These are phyloP conservation scores for Hypsopygia costalis DNA, from an alignment of 2,888 invertebrate species.

Conservation along the genomic window DNA sequence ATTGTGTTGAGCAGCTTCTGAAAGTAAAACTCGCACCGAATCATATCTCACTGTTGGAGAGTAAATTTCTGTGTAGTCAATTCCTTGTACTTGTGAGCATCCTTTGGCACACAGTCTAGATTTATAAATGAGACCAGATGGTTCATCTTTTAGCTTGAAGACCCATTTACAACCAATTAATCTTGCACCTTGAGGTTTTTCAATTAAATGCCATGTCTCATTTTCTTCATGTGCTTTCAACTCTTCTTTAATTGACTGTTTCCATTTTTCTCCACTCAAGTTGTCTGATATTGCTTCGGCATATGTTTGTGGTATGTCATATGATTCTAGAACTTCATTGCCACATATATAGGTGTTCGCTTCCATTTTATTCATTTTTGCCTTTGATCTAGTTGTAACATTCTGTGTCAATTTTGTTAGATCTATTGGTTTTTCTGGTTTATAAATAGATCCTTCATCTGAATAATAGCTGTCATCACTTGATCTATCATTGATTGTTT, in stretches of 20 bases:
- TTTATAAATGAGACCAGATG: slow-evolving; percentile 18
- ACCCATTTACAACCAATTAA: slow-evolving; percentile 18
- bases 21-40: slow-evolving; percentile 14
- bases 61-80: slow-evolving; percentile 22
- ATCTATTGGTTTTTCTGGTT: too few species aligned
- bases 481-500: too few species aligned
- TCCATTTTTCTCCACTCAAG: slow-evolving; percentile 14
- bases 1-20: slow-evolving; percentile 5
- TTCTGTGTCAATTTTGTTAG: too few species aligned
- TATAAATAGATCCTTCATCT: too few species aligned
- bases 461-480: too few species aligned
- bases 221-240: slow-evolving; percentile 14
- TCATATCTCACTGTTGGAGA: slow-evolving; percentile 25
- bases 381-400: too few species aligned
- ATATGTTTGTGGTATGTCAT: slow-evolving; percentile 11
- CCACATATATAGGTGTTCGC: too few species aligned
- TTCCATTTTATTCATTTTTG: too few species aligned
- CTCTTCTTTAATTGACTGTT: slow-evolving; percentile 14
- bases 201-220: slow-evolving; percentile 18
- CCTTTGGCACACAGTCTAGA: slow-evolving; percentile 26
- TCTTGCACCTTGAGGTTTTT: slow-evolving; percentile 12
- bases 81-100: slow-evolving; percentile 12
- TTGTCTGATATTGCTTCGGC: slow-evolving; percentile 11
- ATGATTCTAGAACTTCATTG: too few species aligned
- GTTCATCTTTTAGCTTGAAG: slow-evolving; percentile 15